These are phyloP conservation scores for Sarotherodon lohbergeri DNA, from an alignment of 2,113 vertebrate species.

Conservation along the genomic window DNA sequence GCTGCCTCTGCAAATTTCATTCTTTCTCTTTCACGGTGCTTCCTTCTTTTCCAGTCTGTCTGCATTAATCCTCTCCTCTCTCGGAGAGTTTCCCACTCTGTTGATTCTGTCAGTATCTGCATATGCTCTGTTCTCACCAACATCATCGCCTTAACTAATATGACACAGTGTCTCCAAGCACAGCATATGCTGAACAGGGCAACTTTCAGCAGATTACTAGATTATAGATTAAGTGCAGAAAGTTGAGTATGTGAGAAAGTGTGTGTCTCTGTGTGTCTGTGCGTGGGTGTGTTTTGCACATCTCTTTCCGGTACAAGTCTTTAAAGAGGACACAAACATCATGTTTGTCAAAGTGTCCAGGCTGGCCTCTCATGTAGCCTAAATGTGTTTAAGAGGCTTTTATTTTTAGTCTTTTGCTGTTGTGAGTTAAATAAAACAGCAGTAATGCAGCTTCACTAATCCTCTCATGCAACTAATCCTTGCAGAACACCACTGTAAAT, in stretches of 20 bases:
- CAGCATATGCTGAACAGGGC: constrained; percentile 51
- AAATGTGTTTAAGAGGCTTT: constrained; percentile 72
- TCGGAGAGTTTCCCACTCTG: constrained; percentile 35
- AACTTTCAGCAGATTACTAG: constrained; percentile 68
- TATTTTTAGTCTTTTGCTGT: constrained; percentile 71
- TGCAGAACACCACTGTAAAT: constrained; percentile 69
- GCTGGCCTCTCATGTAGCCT: constrained; percentile 55
- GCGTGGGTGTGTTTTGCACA: not conserved
- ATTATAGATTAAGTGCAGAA: constrained; percentile 53
- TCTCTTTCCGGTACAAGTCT: not conserved
- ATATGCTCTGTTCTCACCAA: constrained; percentile 53
- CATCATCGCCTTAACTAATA: constrained; percentile 58
- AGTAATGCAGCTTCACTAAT: constrained; percentile 74
- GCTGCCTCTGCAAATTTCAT: constrained; percentile 60
- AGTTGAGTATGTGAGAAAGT: not conserved
- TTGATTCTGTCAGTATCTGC: constrained; percentile 57
- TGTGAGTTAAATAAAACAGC: constrained; percentile 73
- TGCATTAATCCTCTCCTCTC: constrained; percentile 61
- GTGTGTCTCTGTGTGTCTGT: not conserved
- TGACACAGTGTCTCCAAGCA: constrained; percentile 35
- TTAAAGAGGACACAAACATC: constrained; percentile 40
- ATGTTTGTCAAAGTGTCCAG: constrained; percentile 40
- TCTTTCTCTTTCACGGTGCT: not conserved
- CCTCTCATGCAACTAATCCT: constrained; percentile 73
- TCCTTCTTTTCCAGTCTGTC: constrained; percentile 16